These are phyloP conservation scores for Drosophila ambigua DNA, from an alignment of 1,140 invertebrate species.

Conservation along the genomic window DNA sequence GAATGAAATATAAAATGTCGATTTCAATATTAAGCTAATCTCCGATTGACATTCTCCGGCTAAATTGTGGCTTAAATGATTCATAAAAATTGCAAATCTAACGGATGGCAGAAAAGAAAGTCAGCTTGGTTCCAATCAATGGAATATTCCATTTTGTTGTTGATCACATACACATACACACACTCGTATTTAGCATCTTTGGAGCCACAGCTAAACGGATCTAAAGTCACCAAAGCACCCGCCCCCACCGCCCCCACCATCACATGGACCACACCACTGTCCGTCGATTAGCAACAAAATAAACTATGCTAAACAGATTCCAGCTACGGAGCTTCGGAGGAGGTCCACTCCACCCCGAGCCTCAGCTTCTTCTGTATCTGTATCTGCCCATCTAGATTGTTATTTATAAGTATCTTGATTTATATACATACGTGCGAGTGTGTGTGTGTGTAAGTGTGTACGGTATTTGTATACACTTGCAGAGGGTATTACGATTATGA, in stretches of 20 bases:
- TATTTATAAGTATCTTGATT: slow-evolving; percentile 59
- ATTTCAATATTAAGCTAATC: too few species aligned
- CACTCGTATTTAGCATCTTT: slow-evolving; percentile 39
- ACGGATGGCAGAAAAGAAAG: slow-evolving; percentile 45
- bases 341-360: too few species aligned
- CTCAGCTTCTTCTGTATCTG: slow-evolving; percentile 13
- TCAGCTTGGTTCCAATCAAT: slow-evolving; percentile 17
- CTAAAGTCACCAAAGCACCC: slow-evolving; percentile 3
- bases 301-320: slow-evolving; percentile 71
- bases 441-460: too few species aligned
- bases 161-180: slow-evolving; percentile 37
- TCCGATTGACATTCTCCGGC: too few species aligned
- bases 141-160: slow-evolving; percentile 54
- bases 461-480: too few species aligned
- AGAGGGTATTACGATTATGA: too few species aligned
- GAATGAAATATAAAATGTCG: too few species aligned
- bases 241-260: neutral
- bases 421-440: neutral
- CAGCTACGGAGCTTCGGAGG: slow-evolving; percentile 25
- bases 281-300: slow-evolving; percentile 48
- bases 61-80: slow-evolving; percentile 10
- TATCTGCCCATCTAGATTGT: slow-evolving; percentile 51
- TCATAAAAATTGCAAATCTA: slow-evolving; percentile 20
- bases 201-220: slow-evolving; percentile 40
- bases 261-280: slow-evolving; percentile 1